Percentiles rank a stretch among this genome's conserved stretches.
phyloP scores from a whole-genome alignment of 2,888 invertebrate species.

The Nemurella pictetii region DNA sequence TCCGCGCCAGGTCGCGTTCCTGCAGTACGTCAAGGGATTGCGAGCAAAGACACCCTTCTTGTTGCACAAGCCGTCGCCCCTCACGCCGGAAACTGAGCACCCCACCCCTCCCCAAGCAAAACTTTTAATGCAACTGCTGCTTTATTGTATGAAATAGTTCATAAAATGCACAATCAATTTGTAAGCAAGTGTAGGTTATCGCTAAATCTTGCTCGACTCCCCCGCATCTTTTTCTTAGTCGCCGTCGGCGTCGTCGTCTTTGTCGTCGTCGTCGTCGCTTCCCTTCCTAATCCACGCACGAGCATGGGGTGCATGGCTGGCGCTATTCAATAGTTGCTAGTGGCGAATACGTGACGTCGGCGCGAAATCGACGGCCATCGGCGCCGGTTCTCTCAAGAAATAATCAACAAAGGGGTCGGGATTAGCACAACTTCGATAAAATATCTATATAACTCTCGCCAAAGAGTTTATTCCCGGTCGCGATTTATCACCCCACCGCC shows the following conservation, averaged over 20 bases:
- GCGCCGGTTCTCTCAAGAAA: neutral
- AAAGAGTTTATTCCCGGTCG: neutral
- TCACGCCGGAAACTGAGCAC: neutral
- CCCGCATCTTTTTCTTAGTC: neutral
- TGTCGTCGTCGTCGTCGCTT: neutral
- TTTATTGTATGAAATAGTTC: slow-evolving; percentile 2
- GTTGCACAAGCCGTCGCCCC: neutral
- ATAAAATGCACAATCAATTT: slow-evolving; percentile 25
- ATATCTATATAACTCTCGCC: neutral
- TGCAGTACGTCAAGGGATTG: neutral
- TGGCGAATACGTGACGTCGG: slow-evolving; percentile 5
- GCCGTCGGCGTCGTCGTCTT: neutral
- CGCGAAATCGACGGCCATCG: neutral
- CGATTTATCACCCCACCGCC: slow-evolving; percentile 6
- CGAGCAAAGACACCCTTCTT: neutral
- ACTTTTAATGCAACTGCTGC: neutral
- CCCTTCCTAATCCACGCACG: slow-evolving; percentile 7
- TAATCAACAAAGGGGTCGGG: slow-evolving; percentile 16
- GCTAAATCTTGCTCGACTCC: neutral
- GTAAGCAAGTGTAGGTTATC: slow-evolving; percentile 19
- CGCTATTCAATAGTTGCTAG: slow-evolving; percentile 12
- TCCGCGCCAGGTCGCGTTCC: neutral
- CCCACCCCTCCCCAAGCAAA: neutral
- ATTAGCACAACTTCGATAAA: slow-evolving; percentile 3
- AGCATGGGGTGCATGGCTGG: neutral